Conservation (phyloP, 2,888 invertebrate genomes). For the Zygogramma bicolorata region DNA sequence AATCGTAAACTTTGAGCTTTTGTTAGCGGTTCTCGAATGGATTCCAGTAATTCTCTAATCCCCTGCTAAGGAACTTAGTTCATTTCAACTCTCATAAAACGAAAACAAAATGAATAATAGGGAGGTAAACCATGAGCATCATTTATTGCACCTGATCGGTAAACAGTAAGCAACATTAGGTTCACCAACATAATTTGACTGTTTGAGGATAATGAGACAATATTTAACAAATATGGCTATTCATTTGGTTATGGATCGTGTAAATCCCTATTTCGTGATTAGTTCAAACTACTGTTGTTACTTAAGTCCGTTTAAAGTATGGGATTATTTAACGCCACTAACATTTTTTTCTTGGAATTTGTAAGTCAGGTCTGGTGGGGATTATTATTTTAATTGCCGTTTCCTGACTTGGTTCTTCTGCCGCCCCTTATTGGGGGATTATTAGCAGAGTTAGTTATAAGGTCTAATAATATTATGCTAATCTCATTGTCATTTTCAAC, state of each 20-base stretch:
- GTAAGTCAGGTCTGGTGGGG: neutral
- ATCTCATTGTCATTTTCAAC: too few relatives aligned
- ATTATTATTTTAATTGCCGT: neutral
- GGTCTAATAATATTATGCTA: neutral
- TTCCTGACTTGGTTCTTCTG: neutral
- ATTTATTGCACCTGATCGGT: neutral
- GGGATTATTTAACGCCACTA: neutral
- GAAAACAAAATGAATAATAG: neutral
- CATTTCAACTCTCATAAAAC: neutral
- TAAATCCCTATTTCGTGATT: neutral
- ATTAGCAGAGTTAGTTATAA: neutral
- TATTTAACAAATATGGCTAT: slow-evolving; percentile 11
- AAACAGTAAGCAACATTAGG: slow-evolving; percentile 19
- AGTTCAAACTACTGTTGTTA: neutral
- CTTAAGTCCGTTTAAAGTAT: neutral
- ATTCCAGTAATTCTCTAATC: neutral
- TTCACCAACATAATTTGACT: slow-evolving; percentile 21
- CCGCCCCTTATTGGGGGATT: neutral
- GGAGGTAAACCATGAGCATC: neutral
- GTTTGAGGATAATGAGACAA: neutral
- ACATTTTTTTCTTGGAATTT: neutral
- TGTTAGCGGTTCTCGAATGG: neutral
- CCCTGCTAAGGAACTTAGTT: neutral
- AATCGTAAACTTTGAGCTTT: neutral
- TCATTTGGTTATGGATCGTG: neutral